phyloP scores from a whole-genome alignment of 2,888 invertebrate genomes.

The Strigamia maritima region DNA sequence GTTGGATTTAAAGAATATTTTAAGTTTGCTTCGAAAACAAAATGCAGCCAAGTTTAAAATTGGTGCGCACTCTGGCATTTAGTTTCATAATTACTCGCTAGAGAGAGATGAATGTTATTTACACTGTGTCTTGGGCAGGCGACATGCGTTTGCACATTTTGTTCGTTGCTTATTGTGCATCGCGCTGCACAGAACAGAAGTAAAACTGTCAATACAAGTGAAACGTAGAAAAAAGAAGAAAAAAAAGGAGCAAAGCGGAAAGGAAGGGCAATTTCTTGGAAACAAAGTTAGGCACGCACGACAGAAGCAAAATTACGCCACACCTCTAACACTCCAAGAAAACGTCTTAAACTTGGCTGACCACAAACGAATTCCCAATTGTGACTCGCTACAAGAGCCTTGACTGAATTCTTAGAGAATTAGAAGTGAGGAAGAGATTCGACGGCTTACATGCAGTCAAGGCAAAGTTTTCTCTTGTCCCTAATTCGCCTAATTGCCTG shows the following conservation, averaged over 20 bases:
- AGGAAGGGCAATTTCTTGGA: background rate
- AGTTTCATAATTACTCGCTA: slow-evolving; percentile 32
- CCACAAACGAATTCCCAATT: slow-evolving; percentile 34
- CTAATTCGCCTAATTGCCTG: slow-evolving; percentile 34
- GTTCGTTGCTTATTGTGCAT: background rate
- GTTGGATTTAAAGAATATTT: slow-evolving; percentile 25
- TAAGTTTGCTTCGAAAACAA: slow-evolving; percentile 5
- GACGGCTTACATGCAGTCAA: slow-evolving; percentile 30
- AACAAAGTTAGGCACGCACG: slow-evolving; percentile 32
- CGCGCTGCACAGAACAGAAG: background rate
- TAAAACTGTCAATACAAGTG: slow-evolving; percentile 26
- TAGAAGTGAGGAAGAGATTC: slow-evolving; percentile 30
- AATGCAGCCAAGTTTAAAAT: slow-evolving; percentile 29
- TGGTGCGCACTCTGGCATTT: slow-evolving; percentile 13
- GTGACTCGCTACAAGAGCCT: slow-evolving; percentile 18
- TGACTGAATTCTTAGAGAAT: slow-evolving; percentile 28
- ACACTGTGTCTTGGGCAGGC: slow-evolving; percentile 28
- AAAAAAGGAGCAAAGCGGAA: background rate
- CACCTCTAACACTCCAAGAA: slow-evolving; percentile 25
- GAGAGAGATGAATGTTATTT: slow-evolving; percentile 32
- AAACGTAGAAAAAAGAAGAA: background rate
- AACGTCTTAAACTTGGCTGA: slow-evolving; percentile 13
- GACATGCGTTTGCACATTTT: slow-evolving; percentile 28
- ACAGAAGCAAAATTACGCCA: slow-evolving; percentile 2
- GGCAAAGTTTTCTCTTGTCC: slow-evolving; percentile 31